Conservation (phyloP, 2,797 vertebrate genomes). For the Enteromius thamalakanensis region DNA sequence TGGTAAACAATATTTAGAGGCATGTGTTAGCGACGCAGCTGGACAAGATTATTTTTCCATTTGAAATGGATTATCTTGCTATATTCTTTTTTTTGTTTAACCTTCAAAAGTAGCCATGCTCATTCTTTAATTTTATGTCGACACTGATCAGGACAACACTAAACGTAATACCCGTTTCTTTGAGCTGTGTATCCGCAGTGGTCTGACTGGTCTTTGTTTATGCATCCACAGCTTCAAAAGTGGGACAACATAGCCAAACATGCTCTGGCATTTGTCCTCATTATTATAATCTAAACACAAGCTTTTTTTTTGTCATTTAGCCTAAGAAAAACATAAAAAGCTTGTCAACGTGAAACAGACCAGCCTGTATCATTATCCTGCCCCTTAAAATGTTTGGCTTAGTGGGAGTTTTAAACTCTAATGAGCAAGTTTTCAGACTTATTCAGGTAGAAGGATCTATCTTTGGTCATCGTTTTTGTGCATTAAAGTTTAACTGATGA, state of each 20-base stretch:
- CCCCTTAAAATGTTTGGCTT: neutral
- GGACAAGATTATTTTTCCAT: neutral
- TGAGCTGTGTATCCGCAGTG: neutral
- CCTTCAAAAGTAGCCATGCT: neutral
- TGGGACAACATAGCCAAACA: neutral
- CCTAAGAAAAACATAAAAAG: neutral
- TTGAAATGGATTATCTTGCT: neutral
- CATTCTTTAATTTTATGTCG: conserved; percentile 11
- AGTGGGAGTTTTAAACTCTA: neutral
- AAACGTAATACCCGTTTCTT: neutral
- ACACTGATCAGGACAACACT: neutral
- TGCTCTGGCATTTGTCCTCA: conserved; percentile 4
- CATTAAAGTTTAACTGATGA: neutral
- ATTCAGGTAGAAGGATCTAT: neutral
- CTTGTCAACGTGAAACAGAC: neutral
- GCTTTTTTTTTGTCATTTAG: conserved; percentile 7
- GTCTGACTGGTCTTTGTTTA: conserved; percentile 21
- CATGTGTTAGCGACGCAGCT: neutral
- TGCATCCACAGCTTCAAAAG: neutral
- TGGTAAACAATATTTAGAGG: neutral
- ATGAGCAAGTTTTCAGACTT: neutral
- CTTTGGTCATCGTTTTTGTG: neutral
- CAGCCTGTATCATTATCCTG: neutral
- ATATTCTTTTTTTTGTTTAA: neutral
- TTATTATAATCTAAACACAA: conserved; percentile 7